Evolutionary conservation across 2,888 invertebrate genomes (phyloP).

Genomic region (Torymus tubicola): DNA sequence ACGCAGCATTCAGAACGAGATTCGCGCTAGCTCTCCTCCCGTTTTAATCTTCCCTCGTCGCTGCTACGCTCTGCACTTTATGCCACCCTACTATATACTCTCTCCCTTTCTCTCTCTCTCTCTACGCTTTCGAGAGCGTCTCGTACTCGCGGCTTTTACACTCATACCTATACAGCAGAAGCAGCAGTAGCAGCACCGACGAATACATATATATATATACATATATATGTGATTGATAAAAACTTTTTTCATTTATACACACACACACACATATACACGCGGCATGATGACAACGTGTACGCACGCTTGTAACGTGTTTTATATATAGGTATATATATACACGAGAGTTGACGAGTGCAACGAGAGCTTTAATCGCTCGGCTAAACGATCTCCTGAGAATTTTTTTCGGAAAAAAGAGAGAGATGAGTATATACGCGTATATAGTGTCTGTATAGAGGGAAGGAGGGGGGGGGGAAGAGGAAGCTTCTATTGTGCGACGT

Average conservation of each 20-base stretch:
- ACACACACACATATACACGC: too few relatives aligned
- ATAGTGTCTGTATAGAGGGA: too few relatives aligned
- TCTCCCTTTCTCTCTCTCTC: conserved; percentile 17
- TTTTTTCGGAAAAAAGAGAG: neutral
- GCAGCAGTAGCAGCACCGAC: neutral
- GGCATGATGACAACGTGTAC: neutral
- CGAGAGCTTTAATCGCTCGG: conserved; percentile 10
- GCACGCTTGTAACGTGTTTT: neutral
- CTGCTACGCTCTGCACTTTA: conserved; percentile 47
- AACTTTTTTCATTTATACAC: conserved; percentile 56
- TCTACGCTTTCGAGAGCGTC: neutral
- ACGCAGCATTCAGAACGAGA: conserved; percentile 3
- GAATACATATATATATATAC: too few relatives aligned
- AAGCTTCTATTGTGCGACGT: too few relatives aligned
- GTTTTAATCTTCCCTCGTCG: conserved; percentile 47
- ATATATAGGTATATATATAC: neutral
- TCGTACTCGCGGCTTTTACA: neutral
- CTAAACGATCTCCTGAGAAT: conserved; percentile 17
- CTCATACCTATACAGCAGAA: too few relatives aligned
- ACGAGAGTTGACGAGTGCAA: neutral
- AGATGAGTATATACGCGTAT: too few relatives aligned
- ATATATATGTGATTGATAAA: conserved; percentile 56
- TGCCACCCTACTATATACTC: neutral
- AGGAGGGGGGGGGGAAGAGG: too few relatives aligned
- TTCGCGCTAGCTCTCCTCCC: conserved; percentile 19